Percentiles rank a stretch among this genome's conserved stretches.
Evolutionary conservation across 2,888 invertebrate genomes (phyloP).

Genomic region (Volucella bombylans): DNA sequence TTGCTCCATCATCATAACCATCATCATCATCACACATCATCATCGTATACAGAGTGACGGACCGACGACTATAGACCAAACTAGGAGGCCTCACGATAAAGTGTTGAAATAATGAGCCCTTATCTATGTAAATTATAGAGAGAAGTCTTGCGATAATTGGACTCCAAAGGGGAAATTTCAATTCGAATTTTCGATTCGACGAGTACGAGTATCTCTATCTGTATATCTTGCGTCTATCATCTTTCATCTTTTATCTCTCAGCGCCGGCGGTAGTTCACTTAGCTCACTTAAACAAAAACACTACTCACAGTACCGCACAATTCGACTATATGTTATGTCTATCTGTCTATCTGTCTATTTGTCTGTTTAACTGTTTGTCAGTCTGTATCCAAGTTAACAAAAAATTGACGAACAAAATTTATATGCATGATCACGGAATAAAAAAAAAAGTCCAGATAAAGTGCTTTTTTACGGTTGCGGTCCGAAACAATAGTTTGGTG

Average conservation of each 20-base stretch:
- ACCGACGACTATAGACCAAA: slow-evolving; percentile 13
- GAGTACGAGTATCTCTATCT: background rate
- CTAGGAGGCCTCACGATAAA: slow-evolving; percentile 55
- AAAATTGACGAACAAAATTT: slow-evolving; percentile 52
- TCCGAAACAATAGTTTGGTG: slow-evolving; percentile 39
- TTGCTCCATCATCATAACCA: background rate
- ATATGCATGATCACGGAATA: slow-evolving; percentile 63
- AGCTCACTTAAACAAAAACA: slow-evolving; percentile 12
- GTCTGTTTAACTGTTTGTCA: background rate
- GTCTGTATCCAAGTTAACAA: background rate
- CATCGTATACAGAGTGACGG: slow-evolving; percentile 7
- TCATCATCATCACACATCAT: slow-evolving; percentile 47
- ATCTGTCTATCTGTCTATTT: background rate
- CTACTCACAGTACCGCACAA: slow-evolving; percentile 38
- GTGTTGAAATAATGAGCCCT: slow-evolving; percentile 73
- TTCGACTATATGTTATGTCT: background rate
- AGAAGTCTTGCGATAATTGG: slow-evolving; percentile 68
- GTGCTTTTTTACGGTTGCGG: slow-evolving; percentile 53
- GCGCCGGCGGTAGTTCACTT: slow-evolving; percentile 63
- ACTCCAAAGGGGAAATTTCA: slow-evolving; percentile 49
- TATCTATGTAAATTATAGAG: slow-evolving; percentile 72
- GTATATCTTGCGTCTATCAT: slow-evolving; percentile 55
- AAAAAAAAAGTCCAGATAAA: slow-evolving; percentile 50
- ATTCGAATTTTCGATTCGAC: slow-evolving; percentile 24
- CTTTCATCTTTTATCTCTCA: slow-evolving; percentile 58